These are phyloP conservation scores for Caenorhabditis afra DNA, from an alignment of 2,888 invertebrate genomes.

Conservation along the genomic window DNA sequence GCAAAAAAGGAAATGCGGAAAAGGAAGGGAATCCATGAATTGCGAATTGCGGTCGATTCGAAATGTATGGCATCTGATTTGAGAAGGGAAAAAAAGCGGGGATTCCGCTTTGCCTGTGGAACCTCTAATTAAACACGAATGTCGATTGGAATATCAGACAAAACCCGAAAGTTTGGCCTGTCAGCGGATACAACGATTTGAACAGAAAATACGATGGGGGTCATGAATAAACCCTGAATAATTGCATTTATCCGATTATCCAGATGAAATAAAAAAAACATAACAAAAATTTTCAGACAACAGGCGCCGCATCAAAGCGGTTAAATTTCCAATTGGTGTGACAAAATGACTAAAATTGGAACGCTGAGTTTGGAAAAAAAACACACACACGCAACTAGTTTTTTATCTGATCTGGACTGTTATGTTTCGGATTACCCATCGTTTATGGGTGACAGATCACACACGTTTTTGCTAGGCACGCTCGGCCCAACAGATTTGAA, in stretches of 20 bases:
- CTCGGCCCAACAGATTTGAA: neutral
- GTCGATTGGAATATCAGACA: neutral
- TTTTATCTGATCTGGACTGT: conserved; percentile 48
- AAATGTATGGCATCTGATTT: conserved; percentile 59
- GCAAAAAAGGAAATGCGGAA: conserved; percentile 16
- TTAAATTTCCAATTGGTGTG: conserved; percentile 26
- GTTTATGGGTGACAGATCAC: conserved; percentile 47
- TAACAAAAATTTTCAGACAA: conserved; percentile 40
- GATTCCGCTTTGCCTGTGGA: conserved; percentile 24
- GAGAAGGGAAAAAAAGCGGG: conserved; percentile 3
- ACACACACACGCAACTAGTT: conserved; percentile 41
- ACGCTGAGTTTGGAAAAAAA: conserved; percentile 34
- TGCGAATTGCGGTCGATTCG: conserved; percentile 36
- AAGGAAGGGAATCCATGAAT: conserved; percentile 47
- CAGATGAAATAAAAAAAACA: conserved; percentile 34
- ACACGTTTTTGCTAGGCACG: conserved; percentile 33
- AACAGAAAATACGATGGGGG: conserved; percentile 22
- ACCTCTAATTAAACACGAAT: conserved; percentile 24
- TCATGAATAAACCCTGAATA: conserved; percentile 70
- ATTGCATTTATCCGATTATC: conserved; percentile 70
- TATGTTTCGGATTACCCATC: conserved; percentile 52
- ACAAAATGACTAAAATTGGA: conserved; percentile 48
- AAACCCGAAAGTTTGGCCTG: conserved; percentile 3
- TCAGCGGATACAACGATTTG: conserved; percentile 15
- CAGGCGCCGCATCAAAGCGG: neutral